Conservation (phyloP, 2,113 vertebrate species). For the Saguinus midas region DNA sequence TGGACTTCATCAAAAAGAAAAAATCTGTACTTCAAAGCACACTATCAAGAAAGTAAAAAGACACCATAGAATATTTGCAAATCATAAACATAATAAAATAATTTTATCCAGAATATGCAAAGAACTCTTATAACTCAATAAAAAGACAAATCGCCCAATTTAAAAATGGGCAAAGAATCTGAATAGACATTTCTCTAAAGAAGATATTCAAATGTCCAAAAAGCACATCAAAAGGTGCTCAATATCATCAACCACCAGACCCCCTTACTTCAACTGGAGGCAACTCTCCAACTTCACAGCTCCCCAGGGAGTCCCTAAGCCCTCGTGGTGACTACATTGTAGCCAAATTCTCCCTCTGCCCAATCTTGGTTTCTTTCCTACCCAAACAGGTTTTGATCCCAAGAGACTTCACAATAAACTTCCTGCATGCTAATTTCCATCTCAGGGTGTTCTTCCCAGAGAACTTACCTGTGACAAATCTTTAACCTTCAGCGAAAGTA, state of each 20-base stretch:
- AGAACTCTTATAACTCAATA: background rate
- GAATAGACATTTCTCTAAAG: background rate
- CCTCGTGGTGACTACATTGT: background rate
- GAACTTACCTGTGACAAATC: background rate
- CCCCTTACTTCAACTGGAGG: background rate
- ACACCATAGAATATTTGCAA: background rate
- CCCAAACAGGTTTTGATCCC: background rate
- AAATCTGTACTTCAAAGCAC: background rate
- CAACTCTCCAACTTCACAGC: background rate
- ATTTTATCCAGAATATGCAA: background rate
- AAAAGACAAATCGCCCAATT: background rate
- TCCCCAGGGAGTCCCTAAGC: background rate
- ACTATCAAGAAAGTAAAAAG: background rate
- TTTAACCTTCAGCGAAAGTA: background rate
- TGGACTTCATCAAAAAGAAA: background rate
- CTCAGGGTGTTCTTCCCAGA: background rate
- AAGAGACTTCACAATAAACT: background rate
- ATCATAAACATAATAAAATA: background rate
- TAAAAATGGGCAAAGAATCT: background rate
- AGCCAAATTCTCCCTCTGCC: background rate
- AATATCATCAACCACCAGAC: background rate
- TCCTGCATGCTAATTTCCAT: background rate
- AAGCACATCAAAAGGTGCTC: background rate
- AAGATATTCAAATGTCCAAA: background rate
- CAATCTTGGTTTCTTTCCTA: background rate